Base-by-base conservation (phyloP, 2,113 vertebrate genomes). In the Chionis minor region DNA sequence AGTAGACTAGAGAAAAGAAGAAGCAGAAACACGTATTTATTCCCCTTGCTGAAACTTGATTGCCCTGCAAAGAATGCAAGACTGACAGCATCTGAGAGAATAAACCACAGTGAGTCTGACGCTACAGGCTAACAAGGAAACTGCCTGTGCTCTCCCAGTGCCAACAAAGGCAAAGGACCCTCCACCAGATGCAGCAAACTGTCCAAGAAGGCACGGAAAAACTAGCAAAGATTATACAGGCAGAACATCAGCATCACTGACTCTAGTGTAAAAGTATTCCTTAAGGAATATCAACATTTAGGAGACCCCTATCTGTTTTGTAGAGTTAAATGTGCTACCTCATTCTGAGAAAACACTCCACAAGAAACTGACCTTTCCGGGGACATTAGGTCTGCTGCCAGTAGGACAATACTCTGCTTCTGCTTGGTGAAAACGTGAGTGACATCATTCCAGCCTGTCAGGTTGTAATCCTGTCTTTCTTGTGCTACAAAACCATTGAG, bases 31-130 rank as follows among this genome's bases (percentile, higher is more conserved):
- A 86, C 32, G 28, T 32, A 94, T 66, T 92, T 91, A 54, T 79
- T 92, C 20, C 21, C 17, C 23, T 87, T 86, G 44, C 38, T 86
- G 51, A n/a, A 92, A 71, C 23, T 45, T 23, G 20, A 20, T 28
- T 92, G 83, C 63, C 56, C 69, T 94, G 51, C 28, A 59, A 95
- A 87, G 95, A 96, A 96, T 96, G 80, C 27, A 63, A 78, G 56
- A 63, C 51, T 93, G 82, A 45, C 72, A 89, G 10, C 38, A 75
- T 63, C 65, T 71, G 72, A 94, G 38, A 81, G 73, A 84, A 91
- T 71, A 91, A 94, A 90, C 73, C 90, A 94, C 71, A 33, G 23
- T 22, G 65, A 89, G 23, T 71, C 61, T 84, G 52, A 59, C 4
- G 21, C 81, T 81, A 30, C 52, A 89, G 81, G 33, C 17, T 14